A percentile compares a stretch with the other conserved stretches of the same genome.
Conservation (phyloP, 2,888 invertebrate species). For the Lampropteryx suffumata region DNA sequence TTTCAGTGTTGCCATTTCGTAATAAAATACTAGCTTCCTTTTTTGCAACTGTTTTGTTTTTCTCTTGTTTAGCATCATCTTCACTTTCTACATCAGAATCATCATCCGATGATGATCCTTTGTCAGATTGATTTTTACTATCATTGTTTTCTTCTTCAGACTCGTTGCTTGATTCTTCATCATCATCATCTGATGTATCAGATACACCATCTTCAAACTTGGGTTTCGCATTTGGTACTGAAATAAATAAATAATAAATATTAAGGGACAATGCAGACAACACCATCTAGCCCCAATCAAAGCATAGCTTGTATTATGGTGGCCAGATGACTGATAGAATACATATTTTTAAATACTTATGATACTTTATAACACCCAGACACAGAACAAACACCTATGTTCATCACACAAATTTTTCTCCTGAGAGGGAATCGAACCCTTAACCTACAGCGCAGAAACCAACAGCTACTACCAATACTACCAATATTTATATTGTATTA, state of each 20-base stretch:
- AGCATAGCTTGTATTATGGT: no score
- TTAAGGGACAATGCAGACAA: no score
- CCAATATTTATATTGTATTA: no score
- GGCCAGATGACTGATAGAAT: no score
- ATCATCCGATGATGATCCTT: conserved; percentile 9
- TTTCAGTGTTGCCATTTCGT: conserved; percentile 1
- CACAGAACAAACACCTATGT: no score
- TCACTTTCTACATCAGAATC: conserved; percentile 30
- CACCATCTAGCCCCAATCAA: no score
- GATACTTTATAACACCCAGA: no score
- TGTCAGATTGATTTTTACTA: conserved; percentile 21
- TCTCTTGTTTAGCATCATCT: not conserved
- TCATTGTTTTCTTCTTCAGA: conserved; percentile 1
- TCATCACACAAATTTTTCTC: no score
- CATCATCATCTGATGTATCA: conserved; percentile 58
- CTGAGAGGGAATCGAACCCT: no score
- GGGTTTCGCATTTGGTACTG: conserved; percentile 69
- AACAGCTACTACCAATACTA: no score
- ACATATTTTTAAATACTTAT: no score
- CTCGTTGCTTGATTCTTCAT: conserved; percentile 28
- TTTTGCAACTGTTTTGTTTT: not conserved
- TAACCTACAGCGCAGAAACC: no score
- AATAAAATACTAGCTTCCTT: not conserved
- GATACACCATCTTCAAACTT: conserved; percentile 70
- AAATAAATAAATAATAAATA: conserved; percentile 19